Percentiles rank a stretch among this genome's conserved stretches.
Evolutionary conservation across 1,140 invertebrate genomes (phyloP).

Genomic region (Brachionus manjavacas): DNA sequence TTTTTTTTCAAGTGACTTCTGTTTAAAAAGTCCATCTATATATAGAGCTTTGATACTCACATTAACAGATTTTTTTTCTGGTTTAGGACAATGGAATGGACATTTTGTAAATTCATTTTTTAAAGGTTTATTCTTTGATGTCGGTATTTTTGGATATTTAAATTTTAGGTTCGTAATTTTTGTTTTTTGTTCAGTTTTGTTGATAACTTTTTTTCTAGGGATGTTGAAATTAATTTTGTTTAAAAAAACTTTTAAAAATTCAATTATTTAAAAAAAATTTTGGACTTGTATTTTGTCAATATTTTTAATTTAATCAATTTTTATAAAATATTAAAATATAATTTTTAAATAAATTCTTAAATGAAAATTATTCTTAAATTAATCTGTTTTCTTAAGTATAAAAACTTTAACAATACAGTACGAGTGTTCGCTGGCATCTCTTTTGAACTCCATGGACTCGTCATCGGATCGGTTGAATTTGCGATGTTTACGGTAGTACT

Average conservation of each 20-base stretch:
- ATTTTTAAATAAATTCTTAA: not conserved
- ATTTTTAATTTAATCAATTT: not conserved
- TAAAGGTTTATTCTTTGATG: too few relatives aligned
- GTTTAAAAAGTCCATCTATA: not conserved
- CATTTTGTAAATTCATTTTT: too few relatives aligned
- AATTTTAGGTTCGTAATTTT: not conserved
- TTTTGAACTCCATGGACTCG: not conserved
- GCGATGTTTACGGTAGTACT: constrained; percentile 54
- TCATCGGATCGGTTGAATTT: too few relatives aligned
- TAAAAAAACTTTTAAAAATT: not conserved
- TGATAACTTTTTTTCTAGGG: not conserved
- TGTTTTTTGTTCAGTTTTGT: not conserved
- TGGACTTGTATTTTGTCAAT: not conserved
- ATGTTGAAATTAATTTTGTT: not conserved
- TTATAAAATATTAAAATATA: not conserved
- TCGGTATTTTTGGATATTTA: not conserved
- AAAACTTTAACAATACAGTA: not conserved
- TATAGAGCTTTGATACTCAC: not conserved
- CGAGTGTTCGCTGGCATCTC: not conserved
- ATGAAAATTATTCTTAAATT: not conserved
- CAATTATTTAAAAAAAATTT: not conserved
- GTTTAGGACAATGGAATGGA: too few relatives aligned
- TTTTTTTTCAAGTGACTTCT: not conserved
- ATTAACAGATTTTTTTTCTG: too few relatives aligned
- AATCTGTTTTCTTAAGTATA: not conserved